Conservation (phyloP, 2,888 invertebrate species). For the Drosophila algonquin region DNA sequence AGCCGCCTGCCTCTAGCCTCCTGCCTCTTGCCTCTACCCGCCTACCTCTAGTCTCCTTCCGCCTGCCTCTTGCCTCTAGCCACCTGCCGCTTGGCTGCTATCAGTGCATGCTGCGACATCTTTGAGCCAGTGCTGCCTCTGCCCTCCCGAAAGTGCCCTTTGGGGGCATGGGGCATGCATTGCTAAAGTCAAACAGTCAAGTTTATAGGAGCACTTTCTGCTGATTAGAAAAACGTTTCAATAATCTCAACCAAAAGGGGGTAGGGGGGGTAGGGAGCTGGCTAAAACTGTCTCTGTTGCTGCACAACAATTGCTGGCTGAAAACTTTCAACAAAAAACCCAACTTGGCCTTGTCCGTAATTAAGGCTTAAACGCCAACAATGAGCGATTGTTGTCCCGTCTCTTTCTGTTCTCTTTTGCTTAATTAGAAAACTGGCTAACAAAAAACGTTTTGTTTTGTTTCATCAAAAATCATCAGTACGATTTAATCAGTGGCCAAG, state of each 20-base stretch:
- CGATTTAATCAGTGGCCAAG: constrained; percentile 69
- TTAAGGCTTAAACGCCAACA: constrained; percentile 65
- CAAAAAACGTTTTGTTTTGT: constrained; percentile 56
- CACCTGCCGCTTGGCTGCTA: constrained; percentile 30
- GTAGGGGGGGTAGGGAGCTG: no score
- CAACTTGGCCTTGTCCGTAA: constrained; percentile 53
- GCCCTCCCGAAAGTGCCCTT: constrained; percentile 47
- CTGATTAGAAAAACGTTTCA: constrained; percentile 73
- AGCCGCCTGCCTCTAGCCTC: no score
- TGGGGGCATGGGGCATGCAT: constrained; percentile 51
- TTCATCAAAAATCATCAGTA: constrained; percentile 68
- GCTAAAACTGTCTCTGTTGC: constrained; percentile 31
- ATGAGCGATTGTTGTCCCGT: constrained; percentile 61
- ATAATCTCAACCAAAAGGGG: constrained; percentile 46
- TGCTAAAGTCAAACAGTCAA: constrained; percentile 55
- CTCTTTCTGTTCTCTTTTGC: constrained; percentile 14
- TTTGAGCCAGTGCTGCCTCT: not conserved
- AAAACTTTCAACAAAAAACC: constrained; percentile 64
- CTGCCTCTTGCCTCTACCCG: constrained; percentile 23
- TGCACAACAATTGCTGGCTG: constrained; percentile 53
- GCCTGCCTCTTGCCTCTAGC: not conserved
- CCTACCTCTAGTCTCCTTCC: no score
- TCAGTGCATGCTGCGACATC: constrained; percentile 29
- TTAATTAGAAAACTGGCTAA: constrained; percentile 65
- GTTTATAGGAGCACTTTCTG: constrained; percentile 65